These are phyloP conservation scores for Limnothrissa miodon DNA, from an alignment of 2,113 vertebrate species.

Conservation along the genomic window DNA sequence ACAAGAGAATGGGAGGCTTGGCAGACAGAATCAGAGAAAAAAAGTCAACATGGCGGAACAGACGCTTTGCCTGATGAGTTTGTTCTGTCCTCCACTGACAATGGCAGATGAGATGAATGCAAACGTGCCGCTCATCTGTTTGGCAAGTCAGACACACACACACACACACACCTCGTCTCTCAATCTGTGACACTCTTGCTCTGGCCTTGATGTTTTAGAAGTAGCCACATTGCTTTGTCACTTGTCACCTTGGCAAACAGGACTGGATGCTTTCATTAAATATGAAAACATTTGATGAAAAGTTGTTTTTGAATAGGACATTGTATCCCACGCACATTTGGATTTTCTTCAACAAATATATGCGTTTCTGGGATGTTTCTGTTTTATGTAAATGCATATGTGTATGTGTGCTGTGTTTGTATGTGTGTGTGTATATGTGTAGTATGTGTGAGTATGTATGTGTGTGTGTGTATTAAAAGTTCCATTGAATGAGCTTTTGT, in stretches of 20 bases:
- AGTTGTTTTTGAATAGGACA: not conserved
- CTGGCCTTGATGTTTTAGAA: not conserved
- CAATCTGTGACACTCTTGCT: not conserved
- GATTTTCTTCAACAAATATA: not conserved
- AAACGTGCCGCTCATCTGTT: slow-evolving; percentile 51
- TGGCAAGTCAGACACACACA: slow-evolving; percentile 21
- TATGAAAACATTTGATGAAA: not conserved
- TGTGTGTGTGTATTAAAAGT: too few relatives aligned
- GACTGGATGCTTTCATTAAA: not conserved
- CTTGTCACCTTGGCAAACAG: not conserved
- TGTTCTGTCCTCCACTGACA: slow-evolving; percentile 35
- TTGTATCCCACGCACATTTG: not conserved
- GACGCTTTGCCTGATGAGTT: slow-evolving; percentile 43
- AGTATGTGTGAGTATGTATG: slow-evolving; percentile 55
- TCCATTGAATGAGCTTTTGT: not conserved
- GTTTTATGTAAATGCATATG: slow-evolving; percentile 23
- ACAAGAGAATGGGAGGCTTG: slow-evolving; percentile 15
- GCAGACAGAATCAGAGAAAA: slow-evolving; percentile 38
- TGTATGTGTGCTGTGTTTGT: slow-evolving; percentile 49
- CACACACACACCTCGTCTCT: not conserved
- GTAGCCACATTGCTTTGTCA: not conserved
- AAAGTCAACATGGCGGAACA: slow-evolving; percentile 52
- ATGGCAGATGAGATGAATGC: slow-evolving; percentile 52
- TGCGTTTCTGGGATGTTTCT: not conserved
- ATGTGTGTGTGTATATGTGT: slow-evolving; percentile 59